phyloP scores from a whole-genome alignment of 2,113 vertebrate genomes.

The Pseudolaguvia tuberculata region DNA sequence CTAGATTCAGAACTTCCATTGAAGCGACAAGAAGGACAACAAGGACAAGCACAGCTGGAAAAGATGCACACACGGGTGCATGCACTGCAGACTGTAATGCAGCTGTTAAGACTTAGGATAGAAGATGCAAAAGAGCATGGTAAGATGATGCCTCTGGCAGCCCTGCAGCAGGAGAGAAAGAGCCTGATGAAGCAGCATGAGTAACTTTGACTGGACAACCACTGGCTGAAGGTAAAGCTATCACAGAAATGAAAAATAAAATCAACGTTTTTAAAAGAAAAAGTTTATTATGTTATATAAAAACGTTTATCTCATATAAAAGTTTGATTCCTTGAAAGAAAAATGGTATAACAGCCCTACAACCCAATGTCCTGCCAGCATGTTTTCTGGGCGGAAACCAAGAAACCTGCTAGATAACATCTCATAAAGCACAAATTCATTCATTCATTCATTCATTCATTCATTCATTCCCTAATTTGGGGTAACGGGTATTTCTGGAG shows the following conservation, averaged over 20 bases:
- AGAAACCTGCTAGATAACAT: too few relatives aligned
- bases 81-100: slow-evolving; percentile 59
- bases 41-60: slow-evolving; percentile 48
- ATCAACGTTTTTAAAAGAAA: not conserved
- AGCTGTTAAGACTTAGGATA: slow-evolving; percentile 65
- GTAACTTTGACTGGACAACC: slow-evolving; percentile 64
- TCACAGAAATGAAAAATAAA: not conserved
- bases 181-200: slow-evolving; percentile 68
- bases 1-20: slow-evolving; percentile 63
- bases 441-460: too few relatives aligned
- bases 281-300: not conserved
- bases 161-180: slow-evolving; percentile 68
- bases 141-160: slow-evolving; percentile 53
- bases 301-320: not conserved
- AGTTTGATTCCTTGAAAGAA: too few relatives aligned
- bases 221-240: slow-evolving; percentile 72
- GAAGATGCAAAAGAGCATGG: slow-evolving; percentile 60
- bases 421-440: too few relatives aligned
- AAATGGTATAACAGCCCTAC: too few relatives aligned
- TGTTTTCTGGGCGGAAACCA: too few relatives aligned
- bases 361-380: not conserved
- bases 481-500: too few relatives aligned
- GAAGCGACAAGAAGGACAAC: slow-evolving; percentile 56
- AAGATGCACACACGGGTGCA: slow-evolving; percentile 56
- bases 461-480: too few relatives aligned